Conservation (phyloP, 2,113 vertebrate species). For the Hystrix cristata region DNA sequence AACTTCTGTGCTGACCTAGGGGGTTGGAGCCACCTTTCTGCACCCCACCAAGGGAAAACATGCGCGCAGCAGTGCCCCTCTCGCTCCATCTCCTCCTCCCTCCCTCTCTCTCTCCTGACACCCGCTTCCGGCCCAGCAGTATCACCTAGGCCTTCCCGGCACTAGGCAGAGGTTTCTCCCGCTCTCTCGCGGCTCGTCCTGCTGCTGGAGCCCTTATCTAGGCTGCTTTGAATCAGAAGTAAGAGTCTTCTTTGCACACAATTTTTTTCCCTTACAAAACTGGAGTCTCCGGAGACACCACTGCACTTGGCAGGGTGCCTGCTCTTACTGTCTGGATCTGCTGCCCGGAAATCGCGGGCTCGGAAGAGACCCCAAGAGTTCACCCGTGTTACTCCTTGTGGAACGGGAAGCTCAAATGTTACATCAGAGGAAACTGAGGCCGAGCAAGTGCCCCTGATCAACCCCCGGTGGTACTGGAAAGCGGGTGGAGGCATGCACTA, state of each 20-base stretch:
- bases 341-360: not conserved
- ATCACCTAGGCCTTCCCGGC: too few relatives aligned
- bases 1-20: too few relatives aligned
- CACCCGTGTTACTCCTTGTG: not conserved
- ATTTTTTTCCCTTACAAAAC: not conserved
- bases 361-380: not conserved
- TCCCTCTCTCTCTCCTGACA: rapidly evolving
- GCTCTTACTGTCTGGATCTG: not conserved
- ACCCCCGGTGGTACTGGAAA: not conserved
- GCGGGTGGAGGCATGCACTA: not conserved
- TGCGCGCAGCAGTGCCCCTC: rapidly evolving
- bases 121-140: not conserved
- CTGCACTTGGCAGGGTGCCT: not conserved
- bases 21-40: not conserved
- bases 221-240: not conserved
- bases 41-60: not conserved
- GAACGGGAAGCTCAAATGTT: not conserved
- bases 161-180: not conserved
- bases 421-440: not conserved
- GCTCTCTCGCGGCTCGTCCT: rapidly evolving
- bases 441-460: not conserved
- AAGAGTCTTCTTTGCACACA: not conserved
- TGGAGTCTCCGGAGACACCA: not conserved
- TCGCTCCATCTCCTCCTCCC: rapidly evolving
- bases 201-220: not conserved